Percentiles rank a stretch among this genome's conserved stretches.
These are phyloP conservation scores for Girardinichthys multiradiatus DNA, from an alignment of 2,113 vertebrate species.

Conservation along the genomic window DNA sequence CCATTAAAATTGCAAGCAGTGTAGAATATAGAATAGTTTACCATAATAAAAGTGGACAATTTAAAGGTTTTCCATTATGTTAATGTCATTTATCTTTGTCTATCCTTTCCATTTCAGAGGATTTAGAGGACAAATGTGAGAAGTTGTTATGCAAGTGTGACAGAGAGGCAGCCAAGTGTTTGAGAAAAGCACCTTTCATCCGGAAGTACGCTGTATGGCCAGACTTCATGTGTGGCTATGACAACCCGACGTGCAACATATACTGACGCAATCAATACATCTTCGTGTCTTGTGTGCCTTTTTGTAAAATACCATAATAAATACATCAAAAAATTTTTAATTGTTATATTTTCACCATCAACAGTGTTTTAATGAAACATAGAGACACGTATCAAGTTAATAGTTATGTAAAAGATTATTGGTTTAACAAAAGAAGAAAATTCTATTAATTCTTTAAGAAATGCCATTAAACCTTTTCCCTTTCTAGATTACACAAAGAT, in stretches of 20 bases:
- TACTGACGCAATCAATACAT: conserved; percentile 59
- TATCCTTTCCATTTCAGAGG: conserved; percentile 80
- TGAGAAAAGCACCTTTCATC: conserved; percentile 81
- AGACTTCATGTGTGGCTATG: conserved; percentile 81
- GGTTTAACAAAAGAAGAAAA: too few relatives aligned
- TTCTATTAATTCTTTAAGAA: too few relatives aligned
- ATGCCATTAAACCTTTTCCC: too few relatives aligned
- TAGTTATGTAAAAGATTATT: too few relatives aligned
- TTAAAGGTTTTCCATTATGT: neutral
- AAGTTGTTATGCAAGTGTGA: conserved; percentile 89
- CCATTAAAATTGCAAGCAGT: too few relatives aligned
- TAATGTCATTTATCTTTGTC: neutral
- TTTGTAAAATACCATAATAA: neutral
- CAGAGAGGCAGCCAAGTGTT: conserved; percentile 84
- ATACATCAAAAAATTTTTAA: neutral
- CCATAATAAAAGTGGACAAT: too few relatives aligned
- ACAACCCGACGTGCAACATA: conserved; percentile 82
- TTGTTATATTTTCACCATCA: neutral
- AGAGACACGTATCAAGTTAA: neutral
- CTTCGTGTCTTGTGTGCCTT: conserved; percentile 11
- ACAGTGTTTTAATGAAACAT: neutral
- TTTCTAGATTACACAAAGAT: too few relatives aligned
- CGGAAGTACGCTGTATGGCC: conserved; percentile 83
- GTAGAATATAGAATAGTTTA: too few relatives aligned
- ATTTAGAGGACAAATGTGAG: conserved; percentile 84